A percentile compares a stretch with the other conserved stretches of the same genome.
phyloP scores from a whole-genome alignment of 2,797 vertebrate genomes.

The Pagetopsis macropterus region DNA sequence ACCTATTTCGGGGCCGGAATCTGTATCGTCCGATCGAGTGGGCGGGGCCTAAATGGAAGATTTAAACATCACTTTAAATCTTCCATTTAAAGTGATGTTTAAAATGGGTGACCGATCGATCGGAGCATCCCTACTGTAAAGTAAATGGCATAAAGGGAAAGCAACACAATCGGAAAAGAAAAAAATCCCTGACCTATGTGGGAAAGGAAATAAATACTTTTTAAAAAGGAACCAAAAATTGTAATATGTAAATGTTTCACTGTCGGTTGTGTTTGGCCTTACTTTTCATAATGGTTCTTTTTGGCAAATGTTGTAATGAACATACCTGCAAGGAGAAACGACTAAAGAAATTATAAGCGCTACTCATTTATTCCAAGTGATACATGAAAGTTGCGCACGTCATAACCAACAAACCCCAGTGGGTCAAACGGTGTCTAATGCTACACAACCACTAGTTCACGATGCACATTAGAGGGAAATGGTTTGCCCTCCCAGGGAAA shows the following conservation, averaged over 20 bases:
- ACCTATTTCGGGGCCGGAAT: too few relatives aligned
- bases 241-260: background rate
- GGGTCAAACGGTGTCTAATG: background rate
- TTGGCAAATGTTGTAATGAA: background rate
- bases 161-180: background rate
- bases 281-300: background rate
- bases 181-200: background rate
- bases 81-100: too few relatives aligned
- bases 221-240: background rate
- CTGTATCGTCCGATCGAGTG: too few relatives aligned
- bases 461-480: constrained; percentile 25
- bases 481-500: background rate
- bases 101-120: too few relatives aligned
- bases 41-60: too few relatives aligned
- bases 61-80: too few relatives aligned
- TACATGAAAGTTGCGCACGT: constrained; percentile 9
- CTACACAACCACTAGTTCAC: constrained; percentile 17
- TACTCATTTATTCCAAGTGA: constrained; percentile 11
- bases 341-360: background rate
- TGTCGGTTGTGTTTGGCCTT: background rate
- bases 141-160: background rate
- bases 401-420: constrained; percentile 12
- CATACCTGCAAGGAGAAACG: background rate
- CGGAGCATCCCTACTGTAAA: background rate
- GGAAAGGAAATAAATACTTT: background rate